Evolutionary conservation across 2,113 vertebrate genomes (phyloP), one percentile per base, ranked within the genome.

Genomic region (Chaenocephalus aceratus): DNA sequence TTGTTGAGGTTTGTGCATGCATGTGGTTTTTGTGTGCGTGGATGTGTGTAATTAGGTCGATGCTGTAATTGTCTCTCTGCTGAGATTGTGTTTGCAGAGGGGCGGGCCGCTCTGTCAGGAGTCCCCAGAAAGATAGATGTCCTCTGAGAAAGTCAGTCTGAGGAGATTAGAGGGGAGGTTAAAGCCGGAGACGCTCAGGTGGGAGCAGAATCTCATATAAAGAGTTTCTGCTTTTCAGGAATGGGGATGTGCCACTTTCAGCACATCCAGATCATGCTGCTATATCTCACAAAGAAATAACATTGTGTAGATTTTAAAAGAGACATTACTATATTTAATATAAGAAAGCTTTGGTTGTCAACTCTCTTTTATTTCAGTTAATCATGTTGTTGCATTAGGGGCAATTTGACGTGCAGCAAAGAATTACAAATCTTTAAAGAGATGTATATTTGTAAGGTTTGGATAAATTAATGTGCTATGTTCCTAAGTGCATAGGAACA

Each of bases 11-110:
- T 49, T 70, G 66, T 80, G 70, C 14, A n/a, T 66, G 34, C 21
- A 36, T 77, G 60, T 67, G 54, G 59, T 82, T 69, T 72, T 77
- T 80, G 63, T 75, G 68, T 65, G 18, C 8, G 64, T 84, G 79
- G 26, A 4, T 80, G 73, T 65, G 75, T 86, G 77, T 91, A 93
- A 93, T 94, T 92, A 85, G 89, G 82, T 76, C 46, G 34, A 46
- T 79, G 80, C 77, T 86, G 72, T 89, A 93, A 90, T 90, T 84
- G 88, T 88, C 75, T 87, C 71, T 88, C 71, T 88, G 79, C 79
- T 73, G 83, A 89, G 85, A 84, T 85, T 68, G 67, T 76, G 76
- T 84, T 86, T 87, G 81, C 75, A 62, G 74, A 53, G 70, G 86
- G 79, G 69, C 46, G 67, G 83, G 73, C 46, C 12, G 10, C 46